Evolutionary conservation across 2,113 vertebrate genomes (phyloP).

Genomic region (Colinus virginianus): DNA sequence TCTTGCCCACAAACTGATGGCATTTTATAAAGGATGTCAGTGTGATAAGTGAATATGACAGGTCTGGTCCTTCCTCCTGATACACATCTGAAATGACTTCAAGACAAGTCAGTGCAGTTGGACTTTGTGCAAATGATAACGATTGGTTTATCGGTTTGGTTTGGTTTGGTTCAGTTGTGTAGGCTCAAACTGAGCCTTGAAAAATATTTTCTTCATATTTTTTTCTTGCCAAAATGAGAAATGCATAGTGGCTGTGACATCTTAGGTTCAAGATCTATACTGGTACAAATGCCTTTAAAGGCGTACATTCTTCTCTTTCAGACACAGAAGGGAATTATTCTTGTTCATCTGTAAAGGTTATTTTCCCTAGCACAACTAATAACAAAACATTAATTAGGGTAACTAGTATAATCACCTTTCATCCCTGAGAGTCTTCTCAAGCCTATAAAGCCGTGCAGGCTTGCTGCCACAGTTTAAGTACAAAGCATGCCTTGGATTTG

Average conservation of each 20-base stretch:
- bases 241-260: background rate
- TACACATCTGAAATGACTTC: background rate
- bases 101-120: background rate
- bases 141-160: background rate
- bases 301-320: background rate
- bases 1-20: background rate
- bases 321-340: background rate
- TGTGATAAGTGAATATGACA: background rate
- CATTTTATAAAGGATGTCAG: background rate
- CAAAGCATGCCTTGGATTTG: slow-evolving; percentile 11
- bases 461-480: slow-evolving; percentile 16
- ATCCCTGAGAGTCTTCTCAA: slow-evolving; percentile 10
- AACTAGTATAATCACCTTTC: slow-evolving; percentile 19
- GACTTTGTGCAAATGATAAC: background rate
- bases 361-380: background rate
- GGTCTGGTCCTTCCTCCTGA: background rate
- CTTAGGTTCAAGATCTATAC: background rate
- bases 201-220: background rate
- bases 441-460: background rate
- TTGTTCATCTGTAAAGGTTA: background rate
- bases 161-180: background rate
- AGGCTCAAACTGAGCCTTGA: background rate
- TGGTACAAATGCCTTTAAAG: background rate
- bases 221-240: background rate
- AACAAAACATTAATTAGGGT: slow-evolving; percentile 48